Evolutionary conservation across 2,113 vertebrate genomes (phyloP), one percentile per base, ranked within the genome.

Genomic region (Plectropomus leopardus): DNA sequence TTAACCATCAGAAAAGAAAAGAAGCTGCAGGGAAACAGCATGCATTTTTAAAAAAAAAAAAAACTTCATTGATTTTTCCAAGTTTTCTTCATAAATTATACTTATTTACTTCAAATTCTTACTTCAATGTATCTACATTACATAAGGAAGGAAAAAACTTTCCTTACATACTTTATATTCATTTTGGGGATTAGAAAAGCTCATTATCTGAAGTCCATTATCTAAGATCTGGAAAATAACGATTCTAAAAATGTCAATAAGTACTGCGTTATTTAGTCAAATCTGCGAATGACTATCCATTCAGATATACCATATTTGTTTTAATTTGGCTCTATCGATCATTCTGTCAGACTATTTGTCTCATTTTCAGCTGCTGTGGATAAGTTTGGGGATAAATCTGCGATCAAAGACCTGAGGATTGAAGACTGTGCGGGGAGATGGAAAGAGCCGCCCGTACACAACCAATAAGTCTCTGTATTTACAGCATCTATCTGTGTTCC

Each of bases 321-420:
- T 84, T 86, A 74, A 92, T 91, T 85, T 89, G 72, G 63, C 23
- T 21, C 50, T 13, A 89, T 90, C 48, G 84, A 92, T 88, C 45
- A 54, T 58, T 83, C 75, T 83, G 86, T 78, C 86, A 80, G 66
- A 72, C 58, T 2, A 83, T 89, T 81, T 65, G 70, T 86, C 32
- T 81, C 42, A 48, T 67, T 72, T 78, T 67, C 34, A 60, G 58
- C 32, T 59, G 45, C 59, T 55, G 21, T 5, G 59, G 44, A 61
- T 72, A 77, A 68, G 72, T 72, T 42, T 57, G 19, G 32, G 64
- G 64, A 76, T 21, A 42, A 48, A 61, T 40, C 30, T 14, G 5
- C 4, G 3, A 67, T 24, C 26, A 30, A 44, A 66, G 72, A 76
- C 23, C 32, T 40, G 16, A 24, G 44, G 72, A 86, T 84, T 60